Percentiles rank a stretch among this genome's conserved stretches.
Evolutionary conservation across 2,888 invertebrate genomes (phyloP).

Genomic region (Proisotoma minuta): DNA sequence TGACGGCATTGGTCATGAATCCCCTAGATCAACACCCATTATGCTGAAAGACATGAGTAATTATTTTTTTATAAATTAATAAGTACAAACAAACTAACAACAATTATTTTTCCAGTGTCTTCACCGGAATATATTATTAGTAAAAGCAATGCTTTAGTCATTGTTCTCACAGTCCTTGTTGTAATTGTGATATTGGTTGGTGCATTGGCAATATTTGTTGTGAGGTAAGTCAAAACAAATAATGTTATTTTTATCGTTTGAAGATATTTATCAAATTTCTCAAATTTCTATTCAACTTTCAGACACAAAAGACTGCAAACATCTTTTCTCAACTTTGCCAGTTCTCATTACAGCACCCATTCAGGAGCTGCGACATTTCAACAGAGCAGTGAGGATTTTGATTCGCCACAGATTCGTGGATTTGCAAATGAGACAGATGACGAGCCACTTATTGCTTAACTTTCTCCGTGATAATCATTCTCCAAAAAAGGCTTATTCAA

Average conservation of each 20-base stretch:
- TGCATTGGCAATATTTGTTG: conserved; percentile 61
- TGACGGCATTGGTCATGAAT: conserved; percentile 49
- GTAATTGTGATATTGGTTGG: conserved; percentile 57
- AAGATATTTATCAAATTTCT: too few species aligned
- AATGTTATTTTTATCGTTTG: too few species aligned
- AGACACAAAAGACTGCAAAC: conserved; percentile 69
- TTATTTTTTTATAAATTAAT: background rate
- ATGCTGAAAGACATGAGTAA: conserved; percentile 43
- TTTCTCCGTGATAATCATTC: too few species aligned
- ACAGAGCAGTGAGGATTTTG: conserved; percentile 62
- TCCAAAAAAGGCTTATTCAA: too few species aligned
- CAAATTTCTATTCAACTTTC: too few species aligned
- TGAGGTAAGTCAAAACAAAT: too few species aligned
- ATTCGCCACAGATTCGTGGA: conserved; percentile 80
- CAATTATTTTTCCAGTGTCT: conserved; percentile 10
- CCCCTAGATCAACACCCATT: conserved; percentile 47
- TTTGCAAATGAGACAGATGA: conserved; percentile 94
- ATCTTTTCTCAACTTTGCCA: conserved; percentile 74
- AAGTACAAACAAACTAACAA: too few species aligned
- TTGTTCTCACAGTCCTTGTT: conserved; percentile 58
- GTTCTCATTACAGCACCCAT: conserved; percentile 78
- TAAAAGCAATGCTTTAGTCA: conserved; percentile 50
- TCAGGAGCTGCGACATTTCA: conserved; percentile 78
- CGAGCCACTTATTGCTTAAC: conserved; percentile 86
- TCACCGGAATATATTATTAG: conserved; percentile 37